Evolutionary conservation across 2,113 vertebrate genomes (phyloP).

Genomic region (Neolamprologus hecqui): DNA sequence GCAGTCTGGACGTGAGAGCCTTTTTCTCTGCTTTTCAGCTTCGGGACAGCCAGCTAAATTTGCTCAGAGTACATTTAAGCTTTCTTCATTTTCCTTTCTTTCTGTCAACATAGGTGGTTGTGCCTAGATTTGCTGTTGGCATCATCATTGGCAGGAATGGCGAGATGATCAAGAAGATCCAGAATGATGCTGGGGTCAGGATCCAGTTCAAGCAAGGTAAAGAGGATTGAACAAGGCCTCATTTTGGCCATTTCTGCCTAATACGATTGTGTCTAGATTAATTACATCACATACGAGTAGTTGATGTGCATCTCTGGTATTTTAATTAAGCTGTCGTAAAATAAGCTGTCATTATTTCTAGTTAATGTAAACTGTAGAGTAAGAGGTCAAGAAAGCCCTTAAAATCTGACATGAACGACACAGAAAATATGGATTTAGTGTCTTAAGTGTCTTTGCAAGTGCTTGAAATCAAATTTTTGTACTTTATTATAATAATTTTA

Average conservation of each 20-base stretch:
- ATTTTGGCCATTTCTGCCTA: neutral
- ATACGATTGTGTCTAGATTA: neutral
- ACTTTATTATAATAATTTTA: neutral
- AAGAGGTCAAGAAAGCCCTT: neutral
- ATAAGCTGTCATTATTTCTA: neutral
- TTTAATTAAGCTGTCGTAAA: neutral
- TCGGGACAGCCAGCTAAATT: neutral
- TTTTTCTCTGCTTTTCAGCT: neutral
- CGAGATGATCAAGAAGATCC: conserved; percentile 99
- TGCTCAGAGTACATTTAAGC: neutral
- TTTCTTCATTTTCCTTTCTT: neutral
- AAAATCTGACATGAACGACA: neutral
- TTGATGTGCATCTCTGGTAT: neutral
- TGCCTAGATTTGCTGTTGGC: conserved; percentile 94
- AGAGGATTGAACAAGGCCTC: neutral
- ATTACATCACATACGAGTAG: neutral
- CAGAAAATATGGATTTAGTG: neutral
- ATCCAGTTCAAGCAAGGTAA: conserved; percentile 97
- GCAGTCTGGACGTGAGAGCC: conserved; percentile 84
- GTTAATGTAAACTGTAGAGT: neutral
- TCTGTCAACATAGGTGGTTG: conserved; percentile 77
- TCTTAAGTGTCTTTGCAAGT: neutral
- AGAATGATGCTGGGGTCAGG: conserved; percentile 94
- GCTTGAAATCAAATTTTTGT: neutral
- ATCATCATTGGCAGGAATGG: conserved; percentile 98